phyloP scores from a whole-genome alignment of 2,113 vertebrate genomes.

The Hippocampus abdominalis region DNA sequence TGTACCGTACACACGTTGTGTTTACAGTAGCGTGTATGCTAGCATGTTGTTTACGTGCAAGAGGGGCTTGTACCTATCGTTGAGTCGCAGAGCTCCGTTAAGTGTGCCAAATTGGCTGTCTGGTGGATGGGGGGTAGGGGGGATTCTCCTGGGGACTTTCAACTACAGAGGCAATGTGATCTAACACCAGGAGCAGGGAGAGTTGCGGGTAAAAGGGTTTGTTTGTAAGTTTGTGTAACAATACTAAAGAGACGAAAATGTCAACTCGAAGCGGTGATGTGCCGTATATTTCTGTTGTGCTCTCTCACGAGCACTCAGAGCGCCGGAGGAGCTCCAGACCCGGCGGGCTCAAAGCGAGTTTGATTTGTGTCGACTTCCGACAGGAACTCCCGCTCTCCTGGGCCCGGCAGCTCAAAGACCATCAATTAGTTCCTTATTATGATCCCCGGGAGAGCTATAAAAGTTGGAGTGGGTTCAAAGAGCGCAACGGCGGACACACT shows the following conservation, averaged over 20 bases:
- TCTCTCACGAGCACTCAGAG: slow-evolving; percentile 12
- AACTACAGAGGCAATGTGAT: slow-evolving; percentile 17
- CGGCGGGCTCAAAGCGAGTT: slow-evolving; percentile 57
- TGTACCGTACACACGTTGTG: too few relatives aligned
- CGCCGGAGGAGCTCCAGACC: slow-evolving; percentile 56
- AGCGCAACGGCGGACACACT: slow-evolving; percentile 27
- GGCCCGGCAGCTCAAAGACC: slow-evolving; percentile 56
- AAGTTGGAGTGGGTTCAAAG: slow-evolving; percentile 59
- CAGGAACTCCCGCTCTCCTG: slow-evolving; percentile 51
- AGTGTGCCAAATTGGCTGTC: too few relatives aligned
- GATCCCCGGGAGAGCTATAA: slow-evolving; percentile 67
- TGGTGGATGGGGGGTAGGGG: not conserved
- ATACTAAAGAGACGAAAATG: slow-evolving; percentile 19
- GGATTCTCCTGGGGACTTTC: not conserved
- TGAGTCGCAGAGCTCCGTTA: too few relatives aligned
- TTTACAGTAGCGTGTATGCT: too few relatives aligned
- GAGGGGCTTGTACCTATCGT: too few relatives aligned
- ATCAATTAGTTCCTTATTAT: slow-evolving; percentile 75
- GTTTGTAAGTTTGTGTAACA: not conserved
- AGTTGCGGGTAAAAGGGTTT: not conserved
- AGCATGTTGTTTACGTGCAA: too few relatives aligned
- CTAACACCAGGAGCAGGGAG: slow-evolving; percentile 9
- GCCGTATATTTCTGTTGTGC: slow-evolving; percentile 25
- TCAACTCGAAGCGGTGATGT: slow-evolving; percentile 23
- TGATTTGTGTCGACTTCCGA: slow-evolving; percentile 69